Evolutionary conservation across 2,797 vertebrate genomes (phyloP), one percentile per base, ranked within the genome.

Genomic region (Rhinatrema bivittatum): DNA sequence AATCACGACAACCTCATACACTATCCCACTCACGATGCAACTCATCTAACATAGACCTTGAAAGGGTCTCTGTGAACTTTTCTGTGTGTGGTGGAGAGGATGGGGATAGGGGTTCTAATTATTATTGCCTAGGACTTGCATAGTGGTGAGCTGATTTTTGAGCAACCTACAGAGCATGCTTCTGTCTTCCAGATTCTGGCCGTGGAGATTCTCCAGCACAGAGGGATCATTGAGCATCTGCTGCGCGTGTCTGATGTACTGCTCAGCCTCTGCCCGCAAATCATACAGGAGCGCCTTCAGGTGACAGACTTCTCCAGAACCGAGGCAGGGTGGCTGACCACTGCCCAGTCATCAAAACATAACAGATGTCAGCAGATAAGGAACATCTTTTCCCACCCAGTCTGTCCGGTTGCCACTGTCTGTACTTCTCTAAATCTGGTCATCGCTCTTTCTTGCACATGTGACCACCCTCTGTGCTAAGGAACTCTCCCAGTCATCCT

Each of bases 201-300:
- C 0, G 87, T 93, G 1, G 89, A 93, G 63, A 84, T 91, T 50
- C 81, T 94, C 23, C 89, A 90, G 14, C 88, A 87, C 62, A 76
- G 74, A 10, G 89, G 87, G 8, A 87, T 90, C 49, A 80, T 73
- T 3, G 88, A 91, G 51, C 83, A 88, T 26, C 87, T 93, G 67
- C 62, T 82, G 31, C 79, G 74, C 6, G 64, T 90, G 13, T 60
- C 78, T 0, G 82, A 86, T 26, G 76, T 70, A 29, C 46, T 92
- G 49, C 73, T 87, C 31, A 67, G 35, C 4, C 0, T 37, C n/a
- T 52, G 58, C 24, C 24, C 66, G 0, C 19, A 47, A 16, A 12
- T 35, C 5, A 16, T 44, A 23, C 36, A 3, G 9, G 44, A 60
- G 29, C 43, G 3, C 13, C 59, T 68, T 1, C 56, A 69, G 72